Conservation (phyloP, 2,797 vertebrate species). For the Tarsius wallacei region DNA sequence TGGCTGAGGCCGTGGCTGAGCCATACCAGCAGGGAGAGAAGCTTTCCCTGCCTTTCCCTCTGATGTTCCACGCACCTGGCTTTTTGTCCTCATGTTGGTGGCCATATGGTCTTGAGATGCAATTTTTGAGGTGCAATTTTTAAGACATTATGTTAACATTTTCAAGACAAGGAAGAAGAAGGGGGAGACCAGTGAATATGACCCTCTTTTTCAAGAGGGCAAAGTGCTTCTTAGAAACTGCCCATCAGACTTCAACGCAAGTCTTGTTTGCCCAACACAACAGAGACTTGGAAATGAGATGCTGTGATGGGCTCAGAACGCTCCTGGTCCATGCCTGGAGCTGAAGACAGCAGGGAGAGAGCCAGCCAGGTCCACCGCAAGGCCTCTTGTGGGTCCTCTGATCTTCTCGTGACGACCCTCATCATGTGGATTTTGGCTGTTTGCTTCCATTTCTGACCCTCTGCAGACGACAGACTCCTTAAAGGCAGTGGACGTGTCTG, state of each 20-base stretch:
- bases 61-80: background rate
- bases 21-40: accelerated
- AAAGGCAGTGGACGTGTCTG: accelerated
- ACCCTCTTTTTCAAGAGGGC: background rate
- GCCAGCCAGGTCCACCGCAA: background rate
- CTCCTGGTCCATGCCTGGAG: background rate
- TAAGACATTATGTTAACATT: background rate
- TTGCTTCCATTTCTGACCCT: background rate
- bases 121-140: too few relatives aligned
- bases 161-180: background rate
- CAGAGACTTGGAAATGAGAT: too few relatives aligned
- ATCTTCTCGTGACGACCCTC: background rate
- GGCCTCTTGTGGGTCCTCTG: background rate
- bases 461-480: background rate
- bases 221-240: background rate
- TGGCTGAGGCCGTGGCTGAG: background rate
- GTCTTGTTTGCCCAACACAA: background rate
- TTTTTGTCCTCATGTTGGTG: background rate
- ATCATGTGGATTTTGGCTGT: background rate
- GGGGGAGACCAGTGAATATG: background rate
- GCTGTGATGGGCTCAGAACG: background rate
- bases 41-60: background rate
- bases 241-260: background rate
- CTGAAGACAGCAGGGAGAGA: accelerated
- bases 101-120: background rate